Evolutionary conservation across 2,888 invertebrate genomes (phyloP), one percentile per base, ranked within the genome.

Genomic region (Luperina testacea): DNA sequence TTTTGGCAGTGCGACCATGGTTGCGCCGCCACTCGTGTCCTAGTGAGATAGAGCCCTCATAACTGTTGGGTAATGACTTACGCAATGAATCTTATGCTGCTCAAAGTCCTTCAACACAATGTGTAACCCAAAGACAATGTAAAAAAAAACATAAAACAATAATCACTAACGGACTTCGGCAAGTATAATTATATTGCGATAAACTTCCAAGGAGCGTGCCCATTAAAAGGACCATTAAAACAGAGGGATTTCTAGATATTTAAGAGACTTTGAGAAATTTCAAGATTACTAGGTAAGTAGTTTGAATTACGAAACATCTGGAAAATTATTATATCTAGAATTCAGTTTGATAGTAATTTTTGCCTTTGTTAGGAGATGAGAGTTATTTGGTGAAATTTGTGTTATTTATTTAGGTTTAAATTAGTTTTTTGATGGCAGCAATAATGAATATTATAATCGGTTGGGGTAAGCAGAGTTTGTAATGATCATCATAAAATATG

Each of bases 181-280:
- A 87, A 88, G 85, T 87, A 87, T 89, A 88, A 91, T 91, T 89
- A 92, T 90, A 88, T 87, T 74, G 77, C 84, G 81, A 87, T 89
- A 89, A 92, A 92, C 89, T 91, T 91, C 81, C 87, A 89, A 90
- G 87, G 83, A 87, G 84, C 82, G 9, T 64, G 77, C 85, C 89
- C 91, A 91, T 90, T 90, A 90, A 90, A 87, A 74, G 71, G 45
- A 78, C 84, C 86, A 90, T 90, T 91, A 90, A 91, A 90, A 88
- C 87, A 72, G 79, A 82, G 73, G 48, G 61, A 88, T 89, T 87
- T 65, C 70, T 64, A 78, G 75, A 84, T 81, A 78, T 79, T 71
- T 74, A 42, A 70, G 59, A 72, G 63, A 77, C 69, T 82, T 78
- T 63, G 24, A 77, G 83, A 81, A 77, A 87, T 88, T 88, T 89